Evolutionary conservation across 2,797 vertebrate species (phyloP), one percentile per base, ranked within the genome.

Genomic region (Acipenser ruthenus): DNA sequence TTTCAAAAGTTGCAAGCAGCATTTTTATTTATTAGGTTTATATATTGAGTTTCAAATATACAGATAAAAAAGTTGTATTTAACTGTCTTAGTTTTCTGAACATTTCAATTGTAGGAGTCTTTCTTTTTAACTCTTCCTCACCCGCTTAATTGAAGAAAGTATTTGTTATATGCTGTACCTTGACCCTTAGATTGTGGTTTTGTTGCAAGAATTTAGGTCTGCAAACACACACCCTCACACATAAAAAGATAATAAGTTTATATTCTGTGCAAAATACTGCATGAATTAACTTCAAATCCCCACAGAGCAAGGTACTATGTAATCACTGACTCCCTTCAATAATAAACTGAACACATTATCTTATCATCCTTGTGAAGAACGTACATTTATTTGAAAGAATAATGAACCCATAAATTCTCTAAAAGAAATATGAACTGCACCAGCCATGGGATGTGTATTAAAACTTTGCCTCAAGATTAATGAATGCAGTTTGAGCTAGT

Each of bases 341-440:
- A 89, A 90, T 90, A 88, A 91, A 90, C 86, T 86, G 87, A 89
- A 86, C 80, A 89, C 89, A 89, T 89, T 84, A 86, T 85, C 81
- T 83, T 82, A 82, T 82, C 75, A 79, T 86, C 87, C 80, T 81
- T 82, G 87, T 88, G 83, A 79, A 80, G 70, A 79, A 78, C 77
- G 86, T 87, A 88, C 89, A 89, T 91, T 86, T 89, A 81, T 89
- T 89, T 86, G 83, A 80, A 82, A 77, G 79, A 82, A 83, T 89
- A 88, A 90, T 85, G 79, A 90, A 89, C 86, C 89, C 90, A 91
- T 89, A 88, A 88, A 87, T 88, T 88, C 82, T 82, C 86, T 69
- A 80, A 85, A 85, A 87, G 84, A 86, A 90, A 90, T 89, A 86
- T 82, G 79, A 85, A 84, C 84, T 79, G 84, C 82, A 86, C 82